These are phyloP conservation scores for Panonychus citri DNA, from an alignment of 1,140 invertebrate genomes.

Conservation along the genomic window DNA sequence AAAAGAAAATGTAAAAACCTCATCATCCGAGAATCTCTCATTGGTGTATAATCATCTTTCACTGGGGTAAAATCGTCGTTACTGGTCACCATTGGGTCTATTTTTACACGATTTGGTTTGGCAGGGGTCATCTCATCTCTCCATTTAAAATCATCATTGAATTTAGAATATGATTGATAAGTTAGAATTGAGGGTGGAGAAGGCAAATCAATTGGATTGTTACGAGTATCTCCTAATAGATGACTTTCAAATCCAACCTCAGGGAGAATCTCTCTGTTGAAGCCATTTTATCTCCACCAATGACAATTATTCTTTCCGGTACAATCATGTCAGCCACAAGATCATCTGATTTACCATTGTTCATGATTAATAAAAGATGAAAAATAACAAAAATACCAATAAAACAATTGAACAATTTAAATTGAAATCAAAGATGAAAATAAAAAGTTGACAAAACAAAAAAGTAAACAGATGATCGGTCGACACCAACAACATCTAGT, in stretches of 20 bases:
- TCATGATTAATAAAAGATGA: background rate
- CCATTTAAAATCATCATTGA: conserved; percentile 25
- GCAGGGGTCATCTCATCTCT: background rate
- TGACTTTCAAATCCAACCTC: conserved; percentile 47
- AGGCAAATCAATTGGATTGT: background rate
- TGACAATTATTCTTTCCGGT: conserved; percentile 63
- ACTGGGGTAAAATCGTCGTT: background rate
- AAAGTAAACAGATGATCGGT: background rate
- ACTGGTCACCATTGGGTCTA: background rate
- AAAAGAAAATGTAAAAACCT: background rate
- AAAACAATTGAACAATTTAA: no score
- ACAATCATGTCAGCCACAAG: conserved; percentile 44
- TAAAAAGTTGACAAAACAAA: background rate
- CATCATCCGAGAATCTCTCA: background rate
- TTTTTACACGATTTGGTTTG: background rate
- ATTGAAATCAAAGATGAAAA: no score
- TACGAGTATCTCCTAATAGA: background rate
- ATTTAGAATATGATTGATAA: no score
- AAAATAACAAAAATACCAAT: background rate
- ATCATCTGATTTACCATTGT: background rate
- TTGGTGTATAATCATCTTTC: background rate
- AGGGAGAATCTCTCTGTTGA: conserved; percentile 49
- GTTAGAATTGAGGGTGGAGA: background rate
- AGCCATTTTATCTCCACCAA: conserved; percentile 27
- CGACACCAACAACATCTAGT: background rate